Evolutionary conservation across 92 coral and sea anemone species (phyloP).

Genomic region (Scolanthus callimorphus): DNA sequence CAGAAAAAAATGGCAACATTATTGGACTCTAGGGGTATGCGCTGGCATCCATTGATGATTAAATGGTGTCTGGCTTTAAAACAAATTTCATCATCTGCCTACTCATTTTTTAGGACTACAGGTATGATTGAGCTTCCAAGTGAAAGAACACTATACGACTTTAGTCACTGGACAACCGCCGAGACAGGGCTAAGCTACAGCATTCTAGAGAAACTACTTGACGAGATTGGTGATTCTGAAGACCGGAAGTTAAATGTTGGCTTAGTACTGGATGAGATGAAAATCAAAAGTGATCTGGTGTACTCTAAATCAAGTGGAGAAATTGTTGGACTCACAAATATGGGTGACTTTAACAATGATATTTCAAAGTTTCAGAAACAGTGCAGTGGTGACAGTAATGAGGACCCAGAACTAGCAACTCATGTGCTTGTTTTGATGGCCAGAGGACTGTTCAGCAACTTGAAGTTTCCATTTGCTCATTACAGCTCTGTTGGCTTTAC

Average conservation of each 20-base stretch:
- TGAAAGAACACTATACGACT: constrained; percentile 16
- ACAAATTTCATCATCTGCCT: constrained; percentile 23
- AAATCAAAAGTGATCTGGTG: too few species aligned
- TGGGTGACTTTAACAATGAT: constrained; percentile 15
- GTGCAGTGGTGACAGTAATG: constrained; percentile 1
- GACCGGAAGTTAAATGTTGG: constrained; percentile 11
- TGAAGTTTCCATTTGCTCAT: constrained; percentile 18
- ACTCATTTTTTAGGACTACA: constrained; percentile 7
- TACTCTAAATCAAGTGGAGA: constrained; percentile 10
- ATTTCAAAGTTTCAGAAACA: constrained; percentile 5
- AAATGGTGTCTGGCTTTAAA: constrained; percentile 26
- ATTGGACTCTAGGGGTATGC: constrained; percentile 13
- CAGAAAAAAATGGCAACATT: not conserved
- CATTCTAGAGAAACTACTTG: constrained; percentile 10
- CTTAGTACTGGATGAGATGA: constrained; percentile 23
- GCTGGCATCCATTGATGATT: constrained; percentile 32
- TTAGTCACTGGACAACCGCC: constrained; percentile 24
- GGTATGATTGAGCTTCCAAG: constrained; percentile 24
- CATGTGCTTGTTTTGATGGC: constrained; percentile 25
- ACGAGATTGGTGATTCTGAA: not conserved
- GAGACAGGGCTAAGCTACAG: constrained; percentile 12
- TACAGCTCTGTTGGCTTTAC: constrained; percentile 1
- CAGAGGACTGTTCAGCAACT: constrained; percentile 9
- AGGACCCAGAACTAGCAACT: constrained; percentile 2
- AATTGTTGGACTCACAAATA: constrained; percentile 11